phyloP scores from a whole-genome alignment of 2,797 vertebrate genomes.

The Pitangus sulphuratus region DNA sequence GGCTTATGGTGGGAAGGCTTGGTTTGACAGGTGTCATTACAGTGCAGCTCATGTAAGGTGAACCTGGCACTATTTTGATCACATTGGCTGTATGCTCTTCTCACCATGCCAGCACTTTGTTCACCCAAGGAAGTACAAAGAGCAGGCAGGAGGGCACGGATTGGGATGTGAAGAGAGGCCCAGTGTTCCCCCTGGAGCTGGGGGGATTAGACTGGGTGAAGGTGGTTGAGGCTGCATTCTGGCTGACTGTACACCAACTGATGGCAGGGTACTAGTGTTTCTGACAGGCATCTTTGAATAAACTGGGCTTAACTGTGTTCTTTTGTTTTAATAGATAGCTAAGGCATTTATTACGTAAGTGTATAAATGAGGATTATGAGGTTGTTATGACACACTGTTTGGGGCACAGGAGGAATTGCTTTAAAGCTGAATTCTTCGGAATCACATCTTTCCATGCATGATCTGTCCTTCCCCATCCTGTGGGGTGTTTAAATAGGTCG shows the following conservation, averaged over 20 bases:
- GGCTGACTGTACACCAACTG: not conserved
- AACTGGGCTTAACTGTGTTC: not conserved
- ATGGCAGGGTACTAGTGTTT: not conserved
- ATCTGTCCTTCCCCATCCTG: not conserved
- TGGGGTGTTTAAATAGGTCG: not conserved
- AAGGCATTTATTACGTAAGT: not conserved
- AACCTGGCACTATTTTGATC: not conserved
- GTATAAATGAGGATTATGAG: not conserved
- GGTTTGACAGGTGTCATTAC: rapidly evolving
- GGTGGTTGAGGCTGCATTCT: not conserved
- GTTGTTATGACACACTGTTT: not conserved
- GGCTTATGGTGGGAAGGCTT: not conserved
- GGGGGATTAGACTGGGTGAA: not conserved
- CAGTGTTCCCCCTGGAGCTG: rapidly evolving
- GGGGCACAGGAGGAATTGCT: not conserved
- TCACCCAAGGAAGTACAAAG: not conserved
- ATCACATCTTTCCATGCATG: not conserved
- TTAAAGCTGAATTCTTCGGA: not conserved
- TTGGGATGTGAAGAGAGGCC: not conserved
- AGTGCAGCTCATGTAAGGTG: not conserved
- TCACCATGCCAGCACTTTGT: rapidly evolving
- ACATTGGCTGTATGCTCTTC: rapidly evolving
- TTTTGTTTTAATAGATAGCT: not conserved
- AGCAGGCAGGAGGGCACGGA: not conserved
- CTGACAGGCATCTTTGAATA: not conserved